A percentile compares a stretch with the other conserved stretches of the same genome.
Evolutionary conservation across 2,797 vertebrate genomes (phyloP).

Genomic region (Streptopelia turtur): DNA sequence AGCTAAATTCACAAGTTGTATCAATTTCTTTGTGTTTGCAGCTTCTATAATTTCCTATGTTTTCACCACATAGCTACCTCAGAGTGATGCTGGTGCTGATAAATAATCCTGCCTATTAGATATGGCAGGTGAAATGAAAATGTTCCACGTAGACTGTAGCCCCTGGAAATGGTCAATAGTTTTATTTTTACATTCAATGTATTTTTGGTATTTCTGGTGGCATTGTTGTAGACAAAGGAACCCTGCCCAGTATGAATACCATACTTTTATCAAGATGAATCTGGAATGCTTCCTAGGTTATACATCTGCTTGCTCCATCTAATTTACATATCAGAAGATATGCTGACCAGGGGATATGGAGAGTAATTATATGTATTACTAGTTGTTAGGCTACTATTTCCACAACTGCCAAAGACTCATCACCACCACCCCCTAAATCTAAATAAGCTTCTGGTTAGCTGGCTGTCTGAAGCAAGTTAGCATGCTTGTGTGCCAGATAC

Average conservation of each 20-base stretch:
- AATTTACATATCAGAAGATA: slow-evolving; percentile 77
- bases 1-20: not conserved
- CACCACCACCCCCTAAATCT: slow-evolving; percentile 71
- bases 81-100: not conserved
- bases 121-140: slow-evolving; percentile 24
- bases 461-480: slow-evolving; percentile 62
- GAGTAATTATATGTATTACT: slow-evolving; percentile 75
- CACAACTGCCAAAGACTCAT: slow-evolving; percentile 71
- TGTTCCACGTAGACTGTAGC: slow-evolving; percentile 14
- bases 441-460: slow-evolving; percentile 69
- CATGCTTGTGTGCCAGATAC: slow-evolving; percentile 35
- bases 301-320: slow-evolving; percentile 71
- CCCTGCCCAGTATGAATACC: slow-evolving; percentile 62
- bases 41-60: not conserved
- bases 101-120: not conserved
- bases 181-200: slow-evolving; percentile 56
- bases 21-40: not conserved
- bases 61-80: slow-evolving; percentile 14
- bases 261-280: slow-evolving; percentile 74
- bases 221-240: slow-evolving; percentile 62
- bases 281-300: slow-evolving; percentile 74
- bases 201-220: slow-evolving; percentile 43
- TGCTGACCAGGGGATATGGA: slow-evolving; percentile 71
- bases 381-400: slow-evolving; percentile 75
- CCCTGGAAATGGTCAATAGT: slow-evolving; percentile 47